phyloP scores from a whole-genome alignment of 53 echinoderm and acorn worm genomes.

The Arbacia lixula region DNA sequence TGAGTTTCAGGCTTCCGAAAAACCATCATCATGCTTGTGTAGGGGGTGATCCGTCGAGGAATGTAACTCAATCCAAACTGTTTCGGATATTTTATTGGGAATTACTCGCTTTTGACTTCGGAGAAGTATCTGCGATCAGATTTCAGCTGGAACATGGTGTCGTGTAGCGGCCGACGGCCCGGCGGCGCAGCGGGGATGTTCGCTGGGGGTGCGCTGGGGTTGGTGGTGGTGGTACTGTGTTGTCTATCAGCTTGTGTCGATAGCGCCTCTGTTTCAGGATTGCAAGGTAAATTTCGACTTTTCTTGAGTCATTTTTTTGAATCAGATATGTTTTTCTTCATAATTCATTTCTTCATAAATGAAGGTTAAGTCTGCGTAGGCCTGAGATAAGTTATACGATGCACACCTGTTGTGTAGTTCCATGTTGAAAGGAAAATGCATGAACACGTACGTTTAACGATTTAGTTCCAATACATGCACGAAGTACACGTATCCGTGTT shows the following conservation, averaged over 20 bases:
- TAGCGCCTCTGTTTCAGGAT: slow-evolving; percentile 17
- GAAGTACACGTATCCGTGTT: no score
- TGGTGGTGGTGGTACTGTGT: background rate
- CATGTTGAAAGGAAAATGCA: no score
- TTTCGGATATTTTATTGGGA: slow-evolving; percentile 27
- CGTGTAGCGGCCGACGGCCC: slow-evolving; percentile 24
- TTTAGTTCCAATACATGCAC: no score
- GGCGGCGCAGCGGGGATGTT: slow-evolving; percentile 20
- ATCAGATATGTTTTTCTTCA: no score
- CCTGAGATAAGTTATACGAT: no score
- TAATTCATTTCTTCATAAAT: no score
- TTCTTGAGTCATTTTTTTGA: no score
- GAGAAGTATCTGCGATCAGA: slow-evolving; percentile 26
- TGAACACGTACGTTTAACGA: no score
- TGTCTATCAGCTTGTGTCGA: slow-evolving; percentile 21
- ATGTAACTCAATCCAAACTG: slow-evolving; percentile 29
- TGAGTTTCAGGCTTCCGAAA: background rate
- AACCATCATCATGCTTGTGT: background rate
- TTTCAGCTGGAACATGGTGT: slow-evolving; percentile 34
- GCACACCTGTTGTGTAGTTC: no score
- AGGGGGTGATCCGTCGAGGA: background rate
- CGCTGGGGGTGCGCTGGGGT: background rate
- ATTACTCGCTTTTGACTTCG: slow-evolving; percentile 21
- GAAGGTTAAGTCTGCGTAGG: no score
- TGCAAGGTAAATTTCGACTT: slow-evolving; percentile 33